These are phyloP conservation scores for Cryptotis parvus DNA, from an alignment of 2,113 vertebrate genomes.

Conservation along the genomic window DNA sequence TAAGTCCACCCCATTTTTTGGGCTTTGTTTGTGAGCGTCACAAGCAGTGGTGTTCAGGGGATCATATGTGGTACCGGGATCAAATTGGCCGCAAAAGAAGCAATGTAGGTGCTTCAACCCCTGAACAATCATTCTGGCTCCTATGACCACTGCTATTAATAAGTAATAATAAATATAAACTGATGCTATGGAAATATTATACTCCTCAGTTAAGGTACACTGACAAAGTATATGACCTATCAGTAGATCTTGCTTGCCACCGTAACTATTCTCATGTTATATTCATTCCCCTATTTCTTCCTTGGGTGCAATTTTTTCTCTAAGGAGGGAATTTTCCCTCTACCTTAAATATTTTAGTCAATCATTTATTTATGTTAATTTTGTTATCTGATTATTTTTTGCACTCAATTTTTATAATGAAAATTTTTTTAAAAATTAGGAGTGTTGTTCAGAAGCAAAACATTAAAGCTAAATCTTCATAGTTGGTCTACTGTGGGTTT, in stretches of 20 bases:
- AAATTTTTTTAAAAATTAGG: no score
- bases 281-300: background rate
- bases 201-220: background rate
- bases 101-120: no score
- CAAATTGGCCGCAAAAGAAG: no score
- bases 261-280: background rate
- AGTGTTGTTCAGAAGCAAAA: background rate
- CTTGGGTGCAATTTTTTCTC: background rate
- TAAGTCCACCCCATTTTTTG: background rate
- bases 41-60: no score
- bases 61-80: no score
- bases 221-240: background rate
- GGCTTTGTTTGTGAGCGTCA: no score
- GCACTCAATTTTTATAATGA: background rate
- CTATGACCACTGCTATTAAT: background rate
- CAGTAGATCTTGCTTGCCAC: background rate
- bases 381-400: background rate
- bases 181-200: background rate
- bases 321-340: background rate
- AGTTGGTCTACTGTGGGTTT: background rate
- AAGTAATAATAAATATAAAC: background rate
- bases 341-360: background rate
- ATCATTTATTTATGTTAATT: background rate
- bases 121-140: no score
- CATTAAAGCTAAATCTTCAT: background rate